phyloP scores from a whole-genome alignment of 1,140 invertebrate genomes.

The Brachionus asplanchnoidis region DNA sequence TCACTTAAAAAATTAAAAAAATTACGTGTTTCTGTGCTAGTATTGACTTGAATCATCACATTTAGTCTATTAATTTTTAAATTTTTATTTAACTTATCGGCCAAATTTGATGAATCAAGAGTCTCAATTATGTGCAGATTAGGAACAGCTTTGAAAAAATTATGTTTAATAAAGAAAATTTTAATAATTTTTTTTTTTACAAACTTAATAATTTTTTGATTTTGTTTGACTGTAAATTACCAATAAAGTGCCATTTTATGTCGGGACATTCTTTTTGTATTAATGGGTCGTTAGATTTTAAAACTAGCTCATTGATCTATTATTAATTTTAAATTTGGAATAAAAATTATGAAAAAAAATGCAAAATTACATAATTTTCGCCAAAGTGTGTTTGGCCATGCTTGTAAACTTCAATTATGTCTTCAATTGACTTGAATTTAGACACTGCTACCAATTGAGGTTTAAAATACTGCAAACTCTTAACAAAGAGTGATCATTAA shows the following conservation, averaged over 20 bases:
- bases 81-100: constrained; percentile 62
- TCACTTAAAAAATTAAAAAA: too few species aligned
- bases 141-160: constrained; percentile 59
- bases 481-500: neutral
- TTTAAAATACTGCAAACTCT: neutral
- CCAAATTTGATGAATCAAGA: constrained; percentile 75
- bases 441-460: constrained; percentile 73
- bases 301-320: constrained; percentile 71
- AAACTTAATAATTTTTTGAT: constrained; percentile 54
- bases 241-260: constrained; percentile 96
- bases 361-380: constrained; percentile 76
- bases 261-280: constrained; percentile 77
- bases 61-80: constrained; percentile 58
- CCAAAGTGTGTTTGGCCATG: constrained; percentile 86
- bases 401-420: constrained; percentile 76
- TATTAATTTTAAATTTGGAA: neutral
- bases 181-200: neutral
- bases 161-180: neutral
- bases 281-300: constrained; percentile 70
- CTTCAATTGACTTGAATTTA: constrained; percentile 75
- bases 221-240: constrained; percentile 88
- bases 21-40: constrained; percentile 81
- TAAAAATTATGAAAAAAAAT: neutral
- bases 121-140: constrained; percentile 80
- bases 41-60: constrained; percentile 78